Percentiles rank a stretch among this genome's conserved stretches.
These are phyloP conservation scores for Heteronetta atricapilla DNA, from an alignment of 2,113 vertebrate genomes.

Conservation along the genomic window DNA sequence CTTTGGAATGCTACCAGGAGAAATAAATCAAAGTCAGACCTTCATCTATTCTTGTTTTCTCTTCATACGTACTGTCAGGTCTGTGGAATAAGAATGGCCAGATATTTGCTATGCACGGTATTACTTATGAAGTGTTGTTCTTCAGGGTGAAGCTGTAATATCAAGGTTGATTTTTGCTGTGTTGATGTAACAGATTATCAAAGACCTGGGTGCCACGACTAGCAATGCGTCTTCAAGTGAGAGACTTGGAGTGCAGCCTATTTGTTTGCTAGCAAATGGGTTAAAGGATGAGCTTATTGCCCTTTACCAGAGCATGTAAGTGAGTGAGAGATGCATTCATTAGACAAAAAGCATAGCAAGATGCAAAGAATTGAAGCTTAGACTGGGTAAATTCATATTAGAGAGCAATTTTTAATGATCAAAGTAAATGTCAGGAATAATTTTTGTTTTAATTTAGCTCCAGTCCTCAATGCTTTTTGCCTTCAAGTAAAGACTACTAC, in stretches of 20 bases:
- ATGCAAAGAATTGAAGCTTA: neutral
- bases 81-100: neutral
- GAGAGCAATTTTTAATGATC: neutral
- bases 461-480: neutral
- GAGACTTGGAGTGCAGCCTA: neutral
- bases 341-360: neutral
- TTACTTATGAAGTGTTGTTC: constrained; percentile 1
- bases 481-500: neutral
- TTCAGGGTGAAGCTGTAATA: neutral
- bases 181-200: neutral
- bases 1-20: neutral
- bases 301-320: neutral
- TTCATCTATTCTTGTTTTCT: neutral
- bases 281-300: neutral
- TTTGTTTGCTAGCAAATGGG: neutral
- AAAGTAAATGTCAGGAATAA: neutral
- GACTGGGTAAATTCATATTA: neutral
- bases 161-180: neutral
- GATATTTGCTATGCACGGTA: neutral
- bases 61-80: neutral
- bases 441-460: neutral
- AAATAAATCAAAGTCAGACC: neutral
- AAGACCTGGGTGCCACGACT: neutral
- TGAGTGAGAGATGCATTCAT: neutral
- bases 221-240: neutral